Conservation (phyloP, 37 sponge, comb jelly and placozoan genomes). For the Lycopodina hypogea region DNA sequence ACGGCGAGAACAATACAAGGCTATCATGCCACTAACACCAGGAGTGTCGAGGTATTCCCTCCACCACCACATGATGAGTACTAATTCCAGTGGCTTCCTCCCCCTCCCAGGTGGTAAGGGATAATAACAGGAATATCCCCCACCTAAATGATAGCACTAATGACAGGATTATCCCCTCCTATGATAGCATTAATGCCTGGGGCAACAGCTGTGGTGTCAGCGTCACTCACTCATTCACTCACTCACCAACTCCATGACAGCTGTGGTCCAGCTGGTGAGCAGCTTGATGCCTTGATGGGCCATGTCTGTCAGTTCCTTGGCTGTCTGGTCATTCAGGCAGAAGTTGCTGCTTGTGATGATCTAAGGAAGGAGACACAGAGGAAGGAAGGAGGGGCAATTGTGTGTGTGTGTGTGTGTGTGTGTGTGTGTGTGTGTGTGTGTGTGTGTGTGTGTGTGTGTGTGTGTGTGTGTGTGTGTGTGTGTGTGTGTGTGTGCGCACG, state of each 20-base stretch:
- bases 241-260: constrained; percentile 89
- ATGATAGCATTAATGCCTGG: too few species aligned
- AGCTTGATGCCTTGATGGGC: constrained; percentile 82
- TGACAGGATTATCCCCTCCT: not conserved
- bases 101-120: too few species aligned
- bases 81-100: too few species aligned
- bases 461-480: not conserved
- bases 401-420: constrained; percentile 1
- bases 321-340: constrained; percentile 65
- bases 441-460: constrained; percentile 12
- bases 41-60: too few species aligned
- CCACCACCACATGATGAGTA: too few species aligned
- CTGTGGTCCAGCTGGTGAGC: constrained; percentile 86
- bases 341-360: constrained; percentile 74
- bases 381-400: not conserved
- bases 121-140: too few species aligned
- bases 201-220: too few species aligned
- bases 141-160: too few species aligned
- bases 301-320: constrained; percentile 80
- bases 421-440: constrained; percentile 24
- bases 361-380: constrained; percentile 38
- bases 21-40: too few species aligned
- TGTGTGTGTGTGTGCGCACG: too few species aligned
- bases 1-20: not conserved
- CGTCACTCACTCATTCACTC: too few species aligned